Conservation (phyloP, 2,888 invertebrate species). For the Oxycera nigricornis region DNA sequence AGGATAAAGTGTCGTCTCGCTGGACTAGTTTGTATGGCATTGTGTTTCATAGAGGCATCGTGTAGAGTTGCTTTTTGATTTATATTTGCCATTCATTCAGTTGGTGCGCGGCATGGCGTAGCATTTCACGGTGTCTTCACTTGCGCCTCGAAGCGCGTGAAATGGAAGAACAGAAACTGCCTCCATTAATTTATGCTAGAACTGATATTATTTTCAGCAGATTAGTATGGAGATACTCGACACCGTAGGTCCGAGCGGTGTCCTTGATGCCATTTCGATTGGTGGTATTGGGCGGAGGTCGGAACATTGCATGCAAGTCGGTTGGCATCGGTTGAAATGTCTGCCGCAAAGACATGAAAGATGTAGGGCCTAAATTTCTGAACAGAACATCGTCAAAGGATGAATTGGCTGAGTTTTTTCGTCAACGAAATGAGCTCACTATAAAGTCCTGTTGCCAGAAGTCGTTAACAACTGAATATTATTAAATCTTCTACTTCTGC, state of each 20-base stretch:
- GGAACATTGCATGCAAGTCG: no score
- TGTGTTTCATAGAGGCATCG: slow-evolving; percentile 5
- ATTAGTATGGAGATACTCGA: slow-evolving; percentile 34
- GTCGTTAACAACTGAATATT: no score
- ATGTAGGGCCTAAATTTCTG: no score
- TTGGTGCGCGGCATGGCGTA: neutral
- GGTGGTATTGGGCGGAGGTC: no score
- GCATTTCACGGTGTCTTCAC: neutral
- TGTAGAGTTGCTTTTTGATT: slow-evolving; percentile 12
- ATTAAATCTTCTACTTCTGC: no score
- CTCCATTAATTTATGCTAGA: slow-evolving; percentile 25
- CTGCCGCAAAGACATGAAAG: no score
- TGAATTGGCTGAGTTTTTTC: no score
- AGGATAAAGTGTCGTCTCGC: neutral
- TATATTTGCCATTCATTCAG: neutral
- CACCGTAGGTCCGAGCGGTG: slow-evolving; percentile 30
- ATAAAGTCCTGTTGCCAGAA: no score
- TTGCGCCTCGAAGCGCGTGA: neutral
- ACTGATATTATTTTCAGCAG: slow-evolving; percentile 23
- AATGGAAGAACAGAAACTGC: neutral
- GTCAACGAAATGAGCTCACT: no score
- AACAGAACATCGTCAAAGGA: no score
- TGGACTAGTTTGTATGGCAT: neutral
- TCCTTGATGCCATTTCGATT: slow-evolving; percentile 17
- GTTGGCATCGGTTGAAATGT: no score